Evolutionary conservation across 2,888 invertebrate genomes (phyloP).

Genomic region (Platycheirus albimanus): DNA sequence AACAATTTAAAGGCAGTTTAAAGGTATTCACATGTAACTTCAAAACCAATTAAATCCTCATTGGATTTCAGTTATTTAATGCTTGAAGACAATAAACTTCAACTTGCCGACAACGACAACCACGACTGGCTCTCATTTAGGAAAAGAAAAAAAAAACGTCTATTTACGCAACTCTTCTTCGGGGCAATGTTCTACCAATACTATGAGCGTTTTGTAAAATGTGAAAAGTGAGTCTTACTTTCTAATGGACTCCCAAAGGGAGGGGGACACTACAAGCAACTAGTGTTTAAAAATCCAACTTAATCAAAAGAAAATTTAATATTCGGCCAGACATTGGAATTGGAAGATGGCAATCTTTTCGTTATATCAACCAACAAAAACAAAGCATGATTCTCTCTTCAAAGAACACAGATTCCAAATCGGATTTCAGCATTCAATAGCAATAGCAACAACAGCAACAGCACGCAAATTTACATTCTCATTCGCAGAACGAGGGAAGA

Average conservation of each 20-base stretch:
- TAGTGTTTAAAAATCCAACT: not conserved
- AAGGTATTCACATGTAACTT: too few species aligned
- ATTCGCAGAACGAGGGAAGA: not conserved
- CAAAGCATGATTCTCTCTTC: conserved; percentile 19
- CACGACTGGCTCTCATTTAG: too few species aligned
- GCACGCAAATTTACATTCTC: conserved; percentile 29
- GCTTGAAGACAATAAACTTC: not conserved
- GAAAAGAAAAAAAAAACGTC: not conserved
- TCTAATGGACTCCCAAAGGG: conserved; percentile 31
- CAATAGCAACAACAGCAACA: too few species aligned
- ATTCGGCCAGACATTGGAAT: not conserved
- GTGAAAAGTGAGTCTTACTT: conserved; percentile 67
- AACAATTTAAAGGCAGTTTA: too few species aligned
- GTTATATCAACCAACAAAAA: too few species aligned
- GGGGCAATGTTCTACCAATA: conserved; percentile 56
- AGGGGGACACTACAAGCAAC: not conserved
- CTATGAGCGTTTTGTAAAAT: conserved; percentile 18
- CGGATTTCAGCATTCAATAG: too few species aligned
- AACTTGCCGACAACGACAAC: not conserved
- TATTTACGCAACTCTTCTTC: conserved; percentile 55
- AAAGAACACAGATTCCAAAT: conserved; percentile 37
- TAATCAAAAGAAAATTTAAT: too few species aligned
- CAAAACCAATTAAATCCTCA: conserved; percentile 43
- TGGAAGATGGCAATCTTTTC: conserved; percentile 5
- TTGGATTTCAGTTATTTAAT: conserved; percentile 3